A percentile compares a stretch with the other conserved stretches of the same genome.
Evolutionary conservation across 2,888 invertebrate genomes (phyloP).

Genomic region (Drosophila acutilabella): DNA sequence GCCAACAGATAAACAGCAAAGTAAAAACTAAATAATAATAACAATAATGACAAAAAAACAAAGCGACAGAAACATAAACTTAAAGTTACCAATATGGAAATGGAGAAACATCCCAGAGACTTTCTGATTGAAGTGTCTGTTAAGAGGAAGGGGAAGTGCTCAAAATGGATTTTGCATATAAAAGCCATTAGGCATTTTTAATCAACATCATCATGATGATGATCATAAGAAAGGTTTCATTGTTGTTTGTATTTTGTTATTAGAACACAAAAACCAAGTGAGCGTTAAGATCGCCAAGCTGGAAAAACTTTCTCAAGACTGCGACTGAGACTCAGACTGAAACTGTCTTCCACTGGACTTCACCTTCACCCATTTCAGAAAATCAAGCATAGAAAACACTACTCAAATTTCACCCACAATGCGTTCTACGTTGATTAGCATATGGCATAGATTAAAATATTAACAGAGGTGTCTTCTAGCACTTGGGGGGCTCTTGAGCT

Average conservation of each 20-base stretch:
- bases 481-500: conserved; percentile 26
- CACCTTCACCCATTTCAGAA: conserved; percentile 68
- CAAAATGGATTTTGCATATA: conserved; percentile 67
- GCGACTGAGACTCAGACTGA: conserved; percentile 18
- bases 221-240: conserved; percentile 21
- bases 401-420: conserved; percentile 56
- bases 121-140: conserved; percentile 73
- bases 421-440: conserved; percentile 68
- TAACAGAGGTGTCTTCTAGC: conserved; percentile 51
- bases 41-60: conserved; percentile 20
- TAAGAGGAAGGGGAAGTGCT: conserved; percentile 50
- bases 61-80: conserved; percentile 43
- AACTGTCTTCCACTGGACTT: conserved; percentile 48
- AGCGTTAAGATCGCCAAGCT: conserved; percentile 72
- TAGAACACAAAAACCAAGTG: conserved; percentile 78
- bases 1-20: conserved; percentile 43
- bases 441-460: conserved; percentile 69
- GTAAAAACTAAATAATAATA: conserved; percentile 12
- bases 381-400: not conserved
- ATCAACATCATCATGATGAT: conserved; percentile 25
- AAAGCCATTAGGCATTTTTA: conserved; percentile 69
- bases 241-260: conserved; percentile 60
- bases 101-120: conserved; percentile 34
- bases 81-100: conserved; percentile 57
- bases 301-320: conserved; percentile 71